Evolutionary conservation across 2,888 invertebrate species (phyloP), one percentile per base, ranked within the genome.

Genomic region (Drosophila conformis): DNA sequence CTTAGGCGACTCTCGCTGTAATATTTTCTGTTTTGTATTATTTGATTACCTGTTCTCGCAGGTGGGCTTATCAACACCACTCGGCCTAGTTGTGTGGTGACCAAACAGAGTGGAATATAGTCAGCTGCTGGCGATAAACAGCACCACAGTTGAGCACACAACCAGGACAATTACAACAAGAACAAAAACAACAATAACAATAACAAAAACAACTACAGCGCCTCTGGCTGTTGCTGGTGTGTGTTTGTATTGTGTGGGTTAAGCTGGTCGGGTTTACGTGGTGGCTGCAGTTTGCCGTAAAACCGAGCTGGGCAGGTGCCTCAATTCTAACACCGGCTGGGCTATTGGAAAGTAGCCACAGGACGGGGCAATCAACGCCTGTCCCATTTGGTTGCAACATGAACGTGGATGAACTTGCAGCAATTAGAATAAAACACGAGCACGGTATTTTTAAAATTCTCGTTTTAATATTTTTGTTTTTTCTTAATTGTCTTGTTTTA

Each of bases 401-500:
- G 10, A 27, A 27, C 46, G 10, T 40, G 4, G n/a, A 63, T 53
- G 66, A 18, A 36, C 54, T 63, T 59, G 72, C 57, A 77, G 69
- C 69, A 27, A 38, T 46, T 38, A 54, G 2, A 69, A 65, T 65
- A 25, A 69, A 59, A 71, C 38, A 51, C 52, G 31, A 13, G 13
- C 25, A 10, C 62, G 42, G 15, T 68, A 78, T 71, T 71, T 82
- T 80, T 80, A 73, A 82, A 79, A 78, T 80, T 76, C 54, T 59
- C 51, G 67, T 73, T 80, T 58, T 75, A 68, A 71, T 78, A 48
- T 69, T 73, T 54, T 85, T 82, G 21, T 21, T 84, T 86, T 88
- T 13, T 27, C 53, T 46, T 76, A 83, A 85, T 88, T 88, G 80
- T 83, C 78, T 70, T 83, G 61, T 84, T 87, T 90, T 89, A 87